Evolutionary conservation across 1,140 invertebrate genomes (phyloP).

Genomic region (Zaprionus ghesquierei): DNA sequence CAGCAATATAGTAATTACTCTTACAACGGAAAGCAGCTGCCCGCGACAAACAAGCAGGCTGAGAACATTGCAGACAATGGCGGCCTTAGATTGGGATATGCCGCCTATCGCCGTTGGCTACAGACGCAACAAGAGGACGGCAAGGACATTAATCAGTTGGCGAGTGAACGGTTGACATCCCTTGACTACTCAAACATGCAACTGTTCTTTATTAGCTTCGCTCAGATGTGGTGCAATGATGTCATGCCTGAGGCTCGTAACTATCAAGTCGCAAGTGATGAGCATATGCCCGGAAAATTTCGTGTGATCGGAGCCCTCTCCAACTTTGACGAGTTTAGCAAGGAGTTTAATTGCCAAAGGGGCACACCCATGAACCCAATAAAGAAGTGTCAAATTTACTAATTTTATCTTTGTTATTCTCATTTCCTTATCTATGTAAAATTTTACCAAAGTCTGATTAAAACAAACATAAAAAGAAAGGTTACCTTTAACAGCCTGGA

Average conservation of each 20-base stretch:
- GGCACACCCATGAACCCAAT: background rate
- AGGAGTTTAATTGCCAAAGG: constrained; percentile 85
- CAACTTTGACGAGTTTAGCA: constrained; percentile 86
- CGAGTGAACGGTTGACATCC: constrained; percentile 83
- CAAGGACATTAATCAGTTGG: constrained; percentile 17
- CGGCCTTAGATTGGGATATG: constrained; percentile 86
- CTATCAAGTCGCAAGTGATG: background rate
- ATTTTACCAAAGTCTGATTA: too few species aligned
- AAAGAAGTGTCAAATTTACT: background rate
- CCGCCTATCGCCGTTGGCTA: constrained; percentile 84
- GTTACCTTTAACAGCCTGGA: too few species aligned
- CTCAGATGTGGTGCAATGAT: constrained; percentile 3
- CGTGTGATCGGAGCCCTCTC: constrained; percentile 84
- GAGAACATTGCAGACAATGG: constrained; percentile 90
- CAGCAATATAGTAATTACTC: constrained; percentile 61
- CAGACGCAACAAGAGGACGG: constrained; percentile 71
- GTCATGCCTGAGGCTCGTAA: background rate
- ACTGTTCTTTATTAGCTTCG: constrained; percentile 87
- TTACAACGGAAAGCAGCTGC: constrained; percentile 40
- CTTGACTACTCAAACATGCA: constrained; percentile 85
- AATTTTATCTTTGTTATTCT: background rate
- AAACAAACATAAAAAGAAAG: too few species aligned
- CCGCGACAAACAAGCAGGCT: constrained; percentile 37
- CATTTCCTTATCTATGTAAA: too few species aligned
- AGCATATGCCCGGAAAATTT: background rate